Conservation (phyloP, 2,797 vertebrate species). For the Megalops cyprinoides region DNA sequence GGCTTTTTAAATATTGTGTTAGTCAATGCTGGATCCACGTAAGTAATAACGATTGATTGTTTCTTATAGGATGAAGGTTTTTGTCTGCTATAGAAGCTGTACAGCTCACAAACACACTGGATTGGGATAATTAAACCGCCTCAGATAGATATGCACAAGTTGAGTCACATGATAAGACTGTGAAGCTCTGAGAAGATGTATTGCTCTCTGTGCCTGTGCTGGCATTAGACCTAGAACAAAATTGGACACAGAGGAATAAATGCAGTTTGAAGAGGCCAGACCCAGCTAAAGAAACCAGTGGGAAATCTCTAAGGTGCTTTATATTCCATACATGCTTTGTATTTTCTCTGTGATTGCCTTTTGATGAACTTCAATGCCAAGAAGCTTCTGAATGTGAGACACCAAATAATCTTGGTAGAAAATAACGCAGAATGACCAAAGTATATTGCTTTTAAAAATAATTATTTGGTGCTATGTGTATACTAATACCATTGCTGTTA, state of each 20-base stretch:
- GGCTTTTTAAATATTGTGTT: conserved; percentile 31
- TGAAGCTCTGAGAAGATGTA: not conserved
- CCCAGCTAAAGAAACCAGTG: conserved; percentile 31
- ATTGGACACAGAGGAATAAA: conserved; percentile 27
- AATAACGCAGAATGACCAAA: too few species aligned
- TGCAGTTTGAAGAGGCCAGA: conserved; percentile 35
- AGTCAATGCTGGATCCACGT: conserved; percentile 14
- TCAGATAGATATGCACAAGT: conserved; percentile 26
- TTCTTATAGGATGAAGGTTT: conserved; percentile 26
- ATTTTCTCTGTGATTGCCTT: conserved; percentile 13
- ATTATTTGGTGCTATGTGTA: too few species aligned
- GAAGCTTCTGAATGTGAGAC: not conserved
- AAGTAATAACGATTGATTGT: conserved; percentile 33
- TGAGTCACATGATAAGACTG: conserved; percentile 26
- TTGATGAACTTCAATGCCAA: conserved; percentile 30
- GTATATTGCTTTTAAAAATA: too few species aligned
- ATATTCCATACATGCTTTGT: conserved; percentile 12
- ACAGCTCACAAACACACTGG: conserved; percentile 34
- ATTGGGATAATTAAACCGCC: conserved; percentile 32
- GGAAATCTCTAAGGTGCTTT: conserved; percentile 23
- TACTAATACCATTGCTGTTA: too few species aligned
- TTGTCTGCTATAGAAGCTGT: conserved; percentile 15
- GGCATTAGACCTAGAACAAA: conserved; percentile 39
- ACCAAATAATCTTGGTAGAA: too few species aligned
- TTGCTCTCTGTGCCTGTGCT: conserved; percentile 20